Conservation (phyloP, 2,797 vertebrate species). For the Peromyscus eremicus region DNA sequence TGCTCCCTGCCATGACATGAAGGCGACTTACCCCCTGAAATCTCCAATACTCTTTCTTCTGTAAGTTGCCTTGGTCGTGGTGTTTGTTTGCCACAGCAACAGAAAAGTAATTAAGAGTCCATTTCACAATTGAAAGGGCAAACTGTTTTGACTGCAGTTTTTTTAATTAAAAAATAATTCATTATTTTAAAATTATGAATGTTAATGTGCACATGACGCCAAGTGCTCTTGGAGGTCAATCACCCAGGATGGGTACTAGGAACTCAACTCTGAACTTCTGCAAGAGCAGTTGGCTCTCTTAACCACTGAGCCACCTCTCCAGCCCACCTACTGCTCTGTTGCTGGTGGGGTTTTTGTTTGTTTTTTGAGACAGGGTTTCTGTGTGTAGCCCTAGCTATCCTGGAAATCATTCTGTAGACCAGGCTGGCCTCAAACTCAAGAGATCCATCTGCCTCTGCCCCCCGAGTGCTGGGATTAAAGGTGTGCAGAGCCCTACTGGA, state of each 20-base stretch:
- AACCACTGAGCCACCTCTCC: background rate
- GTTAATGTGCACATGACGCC: background rate
- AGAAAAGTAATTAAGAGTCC: constrained; percentile 63
- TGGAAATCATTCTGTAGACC: background rate
- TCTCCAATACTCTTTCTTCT: background rate
- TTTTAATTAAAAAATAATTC: background rate
- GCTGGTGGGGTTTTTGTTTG: background rate
- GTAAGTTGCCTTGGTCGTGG: background rate
- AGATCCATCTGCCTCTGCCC: background rate
- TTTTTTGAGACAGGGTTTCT: background rate
- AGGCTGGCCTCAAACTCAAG: background rate
- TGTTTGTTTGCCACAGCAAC: background rate
- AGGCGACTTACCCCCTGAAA: background rate
- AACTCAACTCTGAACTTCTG: no score
- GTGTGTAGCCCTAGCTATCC: background rate
- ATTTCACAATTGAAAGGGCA: constrained; percentile 84
- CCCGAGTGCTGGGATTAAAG: background rate
- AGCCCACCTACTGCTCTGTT: background rate
- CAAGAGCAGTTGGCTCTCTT: background rate
- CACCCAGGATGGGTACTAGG: background rate
- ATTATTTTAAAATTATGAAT: background rate
- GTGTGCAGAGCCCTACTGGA: background rate
- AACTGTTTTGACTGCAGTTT: constrained; percentile 88
- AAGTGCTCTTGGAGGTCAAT: background rate
- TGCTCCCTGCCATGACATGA: background rate